Percentiles rank a stretch among this genome's conserved stretches.
Conservation (phyloP, 2,797 vertebrate genomes). For the Sparus aurata region DNA sequence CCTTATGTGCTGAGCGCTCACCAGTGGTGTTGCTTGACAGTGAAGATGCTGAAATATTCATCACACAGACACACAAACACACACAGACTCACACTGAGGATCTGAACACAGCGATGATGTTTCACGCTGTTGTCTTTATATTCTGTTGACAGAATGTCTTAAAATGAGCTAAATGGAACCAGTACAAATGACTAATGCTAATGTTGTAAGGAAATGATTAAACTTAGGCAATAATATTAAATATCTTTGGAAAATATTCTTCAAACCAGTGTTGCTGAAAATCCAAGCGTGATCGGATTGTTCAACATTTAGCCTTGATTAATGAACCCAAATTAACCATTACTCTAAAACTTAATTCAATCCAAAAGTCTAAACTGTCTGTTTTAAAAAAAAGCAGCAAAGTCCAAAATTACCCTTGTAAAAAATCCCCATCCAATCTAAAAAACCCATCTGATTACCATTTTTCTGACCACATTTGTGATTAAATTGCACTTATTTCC, state of each 20-base stretch:
- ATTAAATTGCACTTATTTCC: background rate
- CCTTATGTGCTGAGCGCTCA: constrained; percentile 11
- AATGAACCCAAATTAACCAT: background rate
- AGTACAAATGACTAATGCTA: background rate
- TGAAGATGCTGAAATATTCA: constrained; percentile 65
- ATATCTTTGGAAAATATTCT: background rate
- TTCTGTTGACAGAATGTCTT: background rate
- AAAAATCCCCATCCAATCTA: too few relatives aligned
- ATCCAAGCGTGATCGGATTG: background rate
- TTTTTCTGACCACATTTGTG: background rate
- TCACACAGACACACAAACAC: constrained; percentile 9
- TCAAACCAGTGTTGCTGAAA: background rate
- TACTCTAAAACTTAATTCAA: background rate
- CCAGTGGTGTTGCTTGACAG: constrained; percentile 51
- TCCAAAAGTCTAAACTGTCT: background rate
- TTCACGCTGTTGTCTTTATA: constrained; percentile 14
- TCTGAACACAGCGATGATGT: constrained; percentile 1
- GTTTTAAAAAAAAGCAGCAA: background rate
- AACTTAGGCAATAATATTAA: too few relatives aligned
- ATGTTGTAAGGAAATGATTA: background rate
- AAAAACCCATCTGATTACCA: background rate
- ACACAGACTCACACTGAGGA: constrained; percentile 1
- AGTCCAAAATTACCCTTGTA: background rate
- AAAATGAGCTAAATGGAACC: background rate
- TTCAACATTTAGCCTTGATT: background rate